Evolutionary conservation across 2,888 invertebrate species (phyloP).

Genomic region (Silvanus unidentatus): DNA sequence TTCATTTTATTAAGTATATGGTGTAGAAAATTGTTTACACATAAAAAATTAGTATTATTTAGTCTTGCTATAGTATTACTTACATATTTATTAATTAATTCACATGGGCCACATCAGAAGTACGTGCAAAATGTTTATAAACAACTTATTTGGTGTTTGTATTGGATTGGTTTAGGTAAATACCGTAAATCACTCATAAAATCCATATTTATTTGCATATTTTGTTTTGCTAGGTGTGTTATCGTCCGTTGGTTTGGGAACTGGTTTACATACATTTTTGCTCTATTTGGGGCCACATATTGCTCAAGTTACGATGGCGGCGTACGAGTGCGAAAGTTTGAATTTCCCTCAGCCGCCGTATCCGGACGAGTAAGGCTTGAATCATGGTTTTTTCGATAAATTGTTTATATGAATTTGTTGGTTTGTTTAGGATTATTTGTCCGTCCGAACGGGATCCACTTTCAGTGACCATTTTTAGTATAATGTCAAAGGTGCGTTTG

Average conservation of each 20-base stretch:
- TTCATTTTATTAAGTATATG: slow-evolving; percentile 56
- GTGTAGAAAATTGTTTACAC: slow-evolving; percentile 58
- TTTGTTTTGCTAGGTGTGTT: slow-evolving; percentile 89
- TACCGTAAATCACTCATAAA: too few relatives aligned
- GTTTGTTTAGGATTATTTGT: slow-evolving; percentile 77
- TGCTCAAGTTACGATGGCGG: slow-evolving; percentile 95
- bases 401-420: too few relatives aligned
- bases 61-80: slow-evolving; percentile 48
- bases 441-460: slow-evolving; percentile 63
- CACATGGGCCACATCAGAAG: slow-evolving; percentile 61
- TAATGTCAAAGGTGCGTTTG: slow-evolving; percentile 90
- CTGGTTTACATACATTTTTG: slow-evolving; percentile 97
- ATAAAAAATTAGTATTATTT: slow-evolving; percentile 53
- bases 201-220: too few relatives aligned
- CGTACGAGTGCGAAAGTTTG: slow-evolving; percentile 91
- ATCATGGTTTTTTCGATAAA: neutral
- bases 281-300: slow-evolving; percentile 99
- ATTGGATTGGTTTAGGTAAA: slow-evolving; percentile 44
- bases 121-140: slow-evolving; percentile 51
- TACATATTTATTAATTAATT: slow-evolving; percentile 52
- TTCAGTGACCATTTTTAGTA: slow-evolving; percentile 79
- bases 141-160: slow-evolving; percentile 42
- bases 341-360: slow-evolving; percentile 98
- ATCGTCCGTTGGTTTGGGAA: slow-evolving; percentile 96
- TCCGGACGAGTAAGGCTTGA: slow-evolving; percentile 80